Conservation (phyloP, 2,113 vertebrate genomes). For the Fregata magnificens region DNA sequence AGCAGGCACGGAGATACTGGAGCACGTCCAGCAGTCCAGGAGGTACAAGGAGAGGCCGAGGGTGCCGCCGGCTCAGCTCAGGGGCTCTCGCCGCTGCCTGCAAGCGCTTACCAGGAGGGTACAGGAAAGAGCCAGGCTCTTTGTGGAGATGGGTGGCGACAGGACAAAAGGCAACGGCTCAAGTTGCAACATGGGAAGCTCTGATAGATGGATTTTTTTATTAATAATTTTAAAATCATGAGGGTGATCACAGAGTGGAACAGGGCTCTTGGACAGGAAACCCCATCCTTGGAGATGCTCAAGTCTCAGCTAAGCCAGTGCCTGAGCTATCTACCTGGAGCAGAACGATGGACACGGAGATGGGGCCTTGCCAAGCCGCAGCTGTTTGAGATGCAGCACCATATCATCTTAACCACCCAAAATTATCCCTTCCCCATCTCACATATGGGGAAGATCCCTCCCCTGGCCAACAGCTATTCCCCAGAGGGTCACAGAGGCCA, state of each 20-base stretch:
- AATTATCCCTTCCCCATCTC: neutral
- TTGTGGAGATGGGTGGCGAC: neutral
- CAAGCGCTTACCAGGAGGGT: neutral
- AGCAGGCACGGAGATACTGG: rapidly evolving
- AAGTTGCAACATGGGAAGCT: neutral
- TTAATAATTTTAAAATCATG: neutral
- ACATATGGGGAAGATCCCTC: rapidly evolving
- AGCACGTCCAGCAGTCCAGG: neutral
- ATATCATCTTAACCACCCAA: neutral
- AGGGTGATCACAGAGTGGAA: neutral
- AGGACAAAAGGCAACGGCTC: neutral
- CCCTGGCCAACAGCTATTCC: neutral
- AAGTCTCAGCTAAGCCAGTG: neutral
- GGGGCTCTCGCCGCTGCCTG: neutral
- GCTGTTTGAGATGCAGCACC: neutral
- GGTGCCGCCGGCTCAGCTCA: rapidly evolving
- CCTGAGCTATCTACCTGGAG: neutral
- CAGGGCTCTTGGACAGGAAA: neutral
- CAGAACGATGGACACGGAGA: rapidly evolving
- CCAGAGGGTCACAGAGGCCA: neutral
- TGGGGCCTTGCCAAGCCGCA: no score
- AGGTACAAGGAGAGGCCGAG: neutral
- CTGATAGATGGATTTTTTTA: rapidly evolving
- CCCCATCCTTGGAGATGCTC: neutral
- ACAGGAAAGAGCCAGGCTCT: neutral